Evolutionary conservation across 2,113 vertebrate genomes (phyloP), one percentile per base, ranked within the genome.

Genomic region (Suricata suricatta): DNA sequence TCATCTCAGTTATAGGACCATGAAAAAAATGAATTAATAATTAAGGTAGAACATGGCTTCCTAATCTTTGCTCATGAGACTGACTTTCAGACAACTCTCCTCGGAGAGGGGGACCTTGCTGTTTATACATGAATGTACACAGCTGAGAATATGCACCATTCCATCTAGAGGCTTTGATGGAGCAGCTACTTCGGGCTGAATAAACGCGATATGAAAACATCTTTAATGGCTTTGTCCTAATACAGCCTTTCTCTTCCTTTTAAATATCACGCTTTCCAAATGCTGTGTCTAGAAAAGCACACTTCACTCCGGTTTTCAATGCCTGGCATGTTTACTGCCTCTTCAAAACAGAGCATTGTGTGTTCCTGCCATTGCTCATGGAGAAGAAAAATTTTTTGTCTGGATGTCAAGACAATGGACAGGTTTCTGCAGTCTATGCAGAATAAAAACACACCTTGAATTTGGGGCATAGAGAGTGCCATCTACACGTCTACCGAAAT

Each of bases 361-460:
- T 89, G 50, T 35, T 93, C 74, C 69, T 91, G 68, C 47, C 63
- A 66, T 23, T 57, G 71, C 11, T 97, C 74, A 50, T 31, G 33
- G 69, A 95, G 92, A 80, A 92, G 74, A 91, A 92, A 82, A 80
- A n/a, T 63, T 74, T 76, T 87, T 80, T 86, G 52, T 92, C 81
- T 95, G 89, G n/a, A 17, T 90, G n/a, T 93, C 89, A 93, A 92
- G 66, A 95, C 64, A 95, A 38, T 79, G 76, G 47, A 87, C 89
- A 96, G 63, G 64, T 85, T 72, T 96, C n/a, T 0, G 19, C 7
- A 29, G 14, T 90, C 19, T 83, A 57, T 79, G 90, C 27, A 90
- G 57, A 72, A 1, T 16, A 64, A 47, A 96, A 79, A 52, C 29
- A 91, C 44, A 90, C 76, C 83, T 17, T 76, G 44, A 81, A 47